Percentiles rank a stretch among this genome's conserved stretches.
Conservation (phyloP, 2,797 vertebrate species). For the Chloroceryle amazona region DNA sequence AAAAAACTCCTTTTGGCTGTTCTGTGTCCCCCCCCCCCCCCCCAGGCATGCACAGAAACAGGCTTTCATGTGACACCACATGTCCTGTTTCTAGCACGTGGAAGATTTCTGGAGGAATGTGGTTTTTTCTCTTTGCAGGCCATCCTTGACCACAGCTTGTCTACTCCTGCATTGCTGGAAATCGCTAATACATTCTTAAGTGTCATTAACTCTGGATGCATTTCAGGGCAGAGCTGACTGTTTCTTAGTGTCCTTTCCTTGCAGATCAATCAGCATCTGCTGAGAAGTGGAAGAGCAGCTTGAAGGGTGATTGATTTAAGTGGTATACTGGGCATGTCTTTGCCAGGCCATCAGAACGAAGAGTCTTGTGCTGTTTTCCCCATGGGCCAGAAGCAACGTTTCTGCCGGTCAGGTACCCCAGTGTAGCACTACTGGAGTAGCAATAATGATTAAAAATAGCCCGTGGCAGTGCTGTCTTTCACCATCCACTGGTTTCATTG, state of each 20-base stretch:
- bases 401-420: neutral
- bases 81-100: neutral
- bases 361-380: neutral
- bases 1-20: neutral
- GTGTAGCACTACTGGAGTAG: neutral
- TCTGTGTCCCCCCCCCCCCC: neutral
- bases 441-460: constrained; percentile 15
- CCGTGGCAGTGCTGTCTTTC: neutral
- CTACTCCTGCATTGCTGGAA: neutral
- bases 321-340: neutral
- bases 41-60: neutral
- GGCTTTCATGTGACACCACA: accelerated
- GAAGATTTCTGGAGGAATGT: constrained; percentile 8
- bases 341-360: neutral
- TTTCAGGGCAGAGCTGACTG: neutral
- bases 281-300: constrained; percentile 35
- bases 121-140: constrained; percentile 29
- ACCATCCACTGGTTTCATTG: neutral
- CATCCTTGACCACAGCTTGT: neutral
- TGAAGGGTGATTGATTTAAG: constrained; percentile 43
- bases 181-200: neutral
- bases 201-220: neutral
- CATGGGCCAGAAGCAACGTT: neutral
- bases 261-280: constrained; percentile 15
- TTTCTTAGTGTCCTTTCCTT: neutral